phyloP scores from a whole-genome alignment of 2,113 vertebrate genomes.

The Pipra filicauda region DNA sequence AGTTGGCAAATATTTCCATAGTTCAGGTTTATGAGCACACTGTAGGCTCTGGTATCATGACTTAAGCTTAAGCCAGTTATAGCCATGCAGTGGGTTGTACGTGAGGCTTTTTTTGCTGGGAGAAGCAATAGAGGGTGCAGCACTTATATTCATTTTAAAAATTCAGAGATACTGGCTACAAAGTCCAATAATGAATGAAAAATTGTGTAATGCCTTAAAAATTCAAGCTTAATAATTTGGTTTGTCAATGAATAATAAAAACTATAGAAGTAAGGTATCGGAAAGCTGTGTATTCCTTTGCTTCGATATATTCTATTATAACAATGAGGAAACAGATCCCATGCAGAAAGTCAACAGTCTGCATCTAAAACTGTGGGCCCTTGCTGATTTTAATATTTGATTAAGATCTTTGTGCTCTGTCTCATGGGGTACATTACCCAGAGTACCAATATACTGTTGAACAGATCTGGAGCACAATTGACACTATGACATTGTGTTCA shows the following conservation, averaged over 20 bases:
- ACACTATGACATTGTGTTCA: fast-evolving
- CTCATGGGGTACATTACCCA: background rate
- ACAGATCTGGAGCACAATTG: background rate
- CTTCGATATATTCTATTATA: background rate
- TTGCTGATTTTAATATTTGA: background rate
- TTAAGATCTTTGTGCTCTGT: background rate
- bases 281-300: background rate
- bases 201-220: background rate
- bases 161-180: background rate
- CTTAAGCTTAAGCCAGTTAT: background rate
- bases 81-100: background rate
- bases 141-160: background rate
- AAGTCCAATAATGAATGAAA: background rate
- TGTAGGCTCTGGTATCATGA: background rate
- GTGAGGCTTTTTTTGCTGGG: background rate
- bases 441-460: background rate
- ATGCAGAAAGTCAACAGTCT: background rate
- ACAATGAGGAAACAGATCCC: background rate
- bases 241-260: background rate
- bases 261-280: background rate
- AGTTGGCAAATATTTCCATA: constrained; percentile 16
- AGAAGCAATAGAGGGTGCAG: background rate
- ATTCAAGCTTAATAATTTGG: background rate
- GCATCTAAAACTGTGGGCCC: background rate
- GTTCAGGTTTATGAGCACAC: background rate